These are phyloP conservation scores for Fabriciana adippe DNA, from an alignment of 2,888 invertebrate genomes.

Conservation along the genomic window DNA sequence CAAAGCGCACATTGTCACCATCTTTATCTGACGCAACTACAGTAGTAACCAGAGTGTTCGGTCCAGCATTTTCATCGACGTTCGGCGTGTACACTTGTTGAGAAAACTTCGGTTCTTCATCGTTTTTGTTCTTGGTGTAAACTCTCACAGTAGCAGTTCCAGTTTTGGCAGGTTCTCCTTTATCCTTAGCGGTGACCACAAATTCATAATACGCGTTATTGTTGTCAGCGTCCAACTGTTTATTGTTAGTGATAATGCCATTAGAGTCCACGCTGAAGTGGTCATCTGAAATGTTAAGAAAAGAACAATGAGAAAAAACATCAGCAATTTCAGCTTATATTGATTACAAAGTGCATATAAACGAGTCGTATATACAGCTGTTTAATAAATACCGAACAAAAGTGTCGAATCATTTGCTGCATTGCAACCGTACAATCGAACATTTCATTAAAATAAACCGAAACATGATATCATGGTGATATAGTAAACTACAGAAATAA, in stretches of 20 bases:
- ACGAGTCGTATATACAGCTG: too few species aligned
- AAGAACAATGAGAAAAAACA: background rate
- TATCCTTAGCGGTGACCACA: conserved; percentile 95
- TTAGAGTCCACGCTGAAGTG: conserved; percentile 97
- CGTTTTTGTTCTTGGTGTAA: conserved; percentile 99
- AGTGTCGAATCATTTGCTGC: too few species aligned
- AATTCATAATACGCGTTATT: conserved; percentile 98
- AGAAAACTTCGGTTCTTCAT: conserved; percentile 97
- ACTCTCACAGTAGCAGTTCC: conserved; percentile 96
- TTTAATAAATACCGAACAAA: too few species aligned
- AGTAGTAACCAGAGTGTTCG: conserved; percentile 96
- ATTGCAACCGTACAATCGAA: too few species aligned
- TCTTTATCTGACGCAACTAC: conserved; percentile 98
- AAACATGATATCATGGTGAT: too few species aligned
- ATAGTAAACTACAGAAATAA: too few species aligned
- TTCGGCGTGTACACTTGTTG: conserved; percentile 98
- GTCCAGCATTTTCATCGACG: conserved; percentile 97
- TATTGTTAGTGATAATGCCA: conserved; percentile 96
- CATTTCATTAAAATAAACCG: too few species aligned
- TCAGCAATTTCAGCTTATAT: too few species aligned
- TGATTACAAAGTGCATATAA: too few species aligned
- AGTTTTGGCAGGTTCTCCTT: conserved; percentile 95
- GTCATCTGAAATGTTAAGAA: conserved; percentile 85
- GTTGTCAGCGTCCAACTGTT: conserved; percentile 96
- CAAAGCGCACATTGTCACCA: conserved; percentile 97